Conservation (phyloP, 2,888 invertebrate species). For the Pinctada fucata region DNA sequence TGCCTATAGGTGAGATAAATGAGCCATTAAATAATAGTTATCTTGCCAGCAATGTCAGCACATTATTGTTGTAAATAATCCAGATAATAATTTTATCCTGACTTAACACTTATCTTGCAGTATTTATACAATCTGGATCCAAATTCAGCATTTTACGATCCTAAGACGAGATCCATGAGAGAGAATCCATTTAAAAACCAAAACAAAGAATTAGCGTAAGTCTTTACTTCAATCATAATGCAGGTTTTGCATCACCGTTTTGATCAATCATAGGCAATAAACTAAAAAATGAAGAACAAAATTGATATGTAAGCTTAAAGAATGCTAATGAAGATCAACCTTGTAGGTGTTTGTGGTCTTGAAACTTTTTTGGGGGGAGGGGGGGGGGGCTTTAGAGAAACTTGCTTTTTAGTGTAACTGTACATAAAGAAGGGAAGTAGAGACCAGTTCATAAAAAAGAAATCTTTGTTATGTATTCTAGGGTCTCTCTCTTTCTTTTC, state of each 20-base stretch:
- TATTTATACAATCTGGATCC: conserved; percentile 97
- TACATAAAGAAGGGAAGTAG: too few species aligned
- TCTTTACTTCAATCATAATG: background rate
- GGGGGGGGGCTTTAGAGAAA: background rate
- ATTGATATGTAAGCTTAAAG: too few species aligned
- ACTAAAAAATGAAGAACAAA: background rate
- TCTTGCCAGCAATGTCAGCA: too few species aligned
- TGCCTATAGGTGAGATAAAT: too few species aligned
- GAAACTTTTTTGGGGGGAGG: background rate
- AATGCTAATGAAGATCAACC: too few species aligned
- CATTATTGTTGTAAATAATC: too few species aligned
- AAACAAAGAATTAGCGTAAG: conserved; percentile 24
- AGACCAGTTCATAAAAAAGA: too few species aligned
- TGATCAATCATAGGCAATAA: background rate
- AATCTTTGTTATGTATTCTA: too few species aligned
- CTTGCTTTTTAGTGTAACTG: too few species aligned
- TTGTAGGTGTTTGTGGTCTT: background rate
- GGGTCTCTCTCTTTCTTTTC: conserved; percentile 36
- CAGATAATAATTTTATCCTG: too few species aligned
- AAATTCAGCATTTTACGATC: conserved; percentile 99
- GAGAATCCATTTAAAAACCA: conserved; percentile 90
- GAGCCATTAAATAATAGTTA: too few species aligned
- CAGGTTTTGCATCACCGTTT: background rate
- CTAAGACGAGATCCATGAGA: conserved; percentile 98
- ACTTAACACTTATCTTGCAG: conserved; percentile 53